Conservation (phyloP, 2,888 invertebrate species). For the Dyspetes luteomarginatus region DNA sequence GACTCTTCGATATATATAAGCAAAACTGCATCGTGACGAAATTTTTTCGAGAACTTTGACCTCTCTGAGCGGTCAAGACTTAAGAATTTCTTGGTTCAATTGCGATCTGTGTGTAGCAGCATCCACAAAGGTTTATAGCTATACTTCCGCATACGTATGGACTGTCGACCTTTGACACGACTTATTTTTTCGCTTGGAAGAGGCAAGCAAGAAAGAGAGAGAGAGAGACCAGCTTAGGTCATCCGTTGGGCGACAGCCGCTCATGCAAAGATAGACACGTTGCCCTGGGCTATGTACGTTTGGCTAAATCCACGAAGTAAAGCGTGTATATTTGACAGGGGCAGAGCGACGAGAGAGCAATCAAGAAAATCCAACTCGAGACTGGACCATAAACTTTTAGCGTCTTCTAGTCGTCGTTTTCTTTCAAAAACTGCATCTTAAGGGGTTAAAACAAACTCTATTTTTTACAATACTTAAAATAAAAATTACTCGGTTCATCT, state of each 20-base stretch:
- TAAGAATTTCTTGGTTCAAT: slow-evolving; percentile 40
- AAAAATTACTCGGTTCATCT: no score
- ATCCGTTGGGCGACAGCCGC: slow-evolving; percentile 35
- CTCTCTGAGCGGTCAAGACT: slow-evolving; percentile 26
- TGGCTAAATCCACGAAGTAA: slow-evolving; percentile 38
- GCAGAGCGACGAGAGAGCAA: slow-evolving; percentile 23
- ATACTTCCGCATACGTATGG: slow-evolving; percentile 41
- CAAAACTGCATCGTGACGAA: slow-evolving; percentile 2
- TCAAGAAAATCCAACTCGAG: slow-evolving; percentile 9
- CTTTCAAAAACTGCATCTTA: not conserved
- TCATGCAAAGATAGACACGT: slow-evolving; percentile 44
- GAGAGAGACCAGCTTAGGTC: slow-evolving; percentile 21
- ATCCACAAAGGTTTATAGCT: slow-evolving; percentile 45
- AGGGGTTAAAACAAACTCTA: no score
- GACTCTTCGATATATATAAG: not conserved
- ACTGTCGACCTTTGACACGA: slow-evolving; percentile 76
- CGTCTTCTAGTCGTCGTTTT: not conserved
- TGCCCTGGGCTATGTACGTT: slow-evolving; percentile 60
- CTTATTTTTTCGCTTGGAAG: slow-evolving; percentile 77
- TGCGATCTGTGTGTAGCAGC: slow-evolving; percentile 28
- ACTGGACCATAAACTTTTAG: slow-evolving; percentile 3
- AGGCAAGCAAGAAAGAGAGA: slow-evolving; percentile 33
- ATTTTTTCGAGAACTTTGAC: slow-evolving; percentile 53
- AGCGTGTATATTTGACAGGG: slow-evolving; percentile 22
- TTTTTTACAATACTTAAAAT: no score